Evolutionary conservation across 1,140 invertebrate genomes (phyloP), one percentile per base, ranked within the genome.

Genomic region (Sesamia nonagrioides): DNA sequence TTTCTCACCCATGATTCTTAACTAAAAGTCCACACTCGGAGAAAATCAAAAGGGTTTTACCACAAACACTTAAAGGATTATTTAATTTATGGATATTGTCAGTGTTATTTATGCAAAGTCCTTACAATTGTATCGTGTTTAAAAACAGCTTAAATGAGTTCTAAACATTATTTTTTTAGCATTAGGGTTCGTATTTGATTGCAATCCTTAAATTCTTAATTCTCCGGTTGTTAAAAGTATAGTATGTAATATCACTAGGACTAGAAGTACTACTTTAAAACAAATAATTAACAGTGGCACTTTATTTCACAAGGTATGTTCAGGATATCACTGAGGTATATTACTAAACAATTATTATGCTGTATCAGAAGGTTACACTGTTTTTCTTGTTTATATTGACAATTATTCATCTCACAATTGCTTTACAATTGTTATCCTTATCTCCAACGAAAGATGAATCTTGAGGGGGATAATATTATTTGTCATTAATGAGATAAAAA

Each of bases 371-470:
- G n/a, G 40, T n/a, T 50, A 21, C 66, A 33, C 66, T 48, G 17
- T 69, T 69, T 45, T 69, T 50, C 66, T 50, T 69, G n/a, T 48
- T 45, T 68, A n/a, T 50, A 48, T 50, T 69, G 42, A 69, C 61
- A 33, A 42, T 66, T 42, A 9, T 17, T 66, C 61, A 56, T 56
- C 21, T 63, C 8, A 21, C 82, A 82, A 88, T 82, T 74, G 69
- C 84, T 88, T 86, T 86, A 88, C 82, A 61, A 81, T 75, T 78
- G 76, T 89, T 86, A 89, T 88, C 84, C 56, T 84, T 81, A 80
- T 84, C 79, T 33, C 69, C 80, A 42, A 66, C 37, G 61, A 48
- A 69, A 68, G 87, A 89, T 89, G 85, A 86, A 81, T 78, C 66
- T 69, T 48, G 42, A 50, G 66, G 50, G 33, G 66, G 66, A 69